Conservation (phyloP, 2,888 invertebrate genomes). For the Brenthis hecate region DNA sequence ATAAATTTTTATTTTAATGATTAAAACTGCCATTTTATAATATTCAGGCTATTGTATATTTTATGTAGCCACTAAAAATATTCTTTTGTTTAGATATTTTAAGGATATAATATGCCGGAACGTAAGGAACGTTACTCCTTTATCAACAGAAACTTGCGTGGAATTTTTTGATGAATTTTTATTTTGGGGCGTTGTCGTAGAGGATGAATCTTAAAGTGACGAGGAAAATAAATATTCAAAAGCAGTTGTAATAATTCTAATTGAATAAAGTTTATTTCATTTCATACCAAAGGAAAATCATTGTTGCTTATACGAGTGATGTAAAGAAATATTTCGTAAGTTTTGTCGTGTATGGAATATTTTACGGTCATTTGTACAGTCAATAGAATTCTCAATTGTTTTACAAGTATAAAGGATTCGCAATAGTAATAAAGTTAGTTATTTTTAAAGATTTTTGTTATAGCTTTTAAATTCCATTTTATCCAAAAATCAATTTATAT, state of each 20-base stretch:
- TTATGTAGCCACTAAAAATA: neutral
- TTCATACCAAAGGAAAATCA: neutral
- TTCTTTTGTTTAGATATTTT: slow-evolving; percentile 15
- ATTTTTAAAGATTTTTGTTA: too few relatives aligned
- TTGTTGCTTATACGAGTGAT: neutral
- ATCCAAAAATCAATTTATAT: too few relatives aligned
- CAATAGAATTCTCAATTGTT: slow-evolving; percentile 14
- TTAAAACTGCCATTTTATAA: too few relatives aligned
- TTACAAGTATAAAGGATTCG: neutral
- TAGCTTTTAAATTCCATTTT: too few relatives aligned
- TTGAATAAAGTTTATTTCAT: too few relatives aligned
- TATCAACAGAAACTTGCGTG: slow-evolving; percentile 17
- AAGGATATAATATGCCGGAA: neutral
- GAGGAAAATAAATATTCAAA: slow-evolving; percentile 3
- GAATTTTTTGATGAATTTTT: slow-evolving; percentile 28
- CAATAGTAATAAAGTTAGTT: neutral
- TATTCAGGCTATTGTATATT: neutral
- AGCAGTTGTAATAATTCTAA: too few relatives aligned
- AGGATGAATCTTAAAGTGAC: neutral
- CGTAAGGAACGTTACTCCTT: slow-evolving; percentile 3
- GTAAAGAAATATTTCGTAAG: slow-evolving; percentile 7
- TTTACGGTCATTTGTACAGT: slow-evolving; percentile 20
- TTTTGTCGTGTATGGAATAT: slow-evolving; percentile 13
- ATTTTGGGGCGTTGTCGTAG: slow-evolving; percentile 15
- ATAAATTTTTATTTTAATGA: too few relatives aligned